A percentile compares a stretch with the other conserved stretches of the same genome.
phyloP scores from a whole-genome alignment of 2,113 vertebrate genomes.

The Ophthalmolycus amberensis region DNA sequence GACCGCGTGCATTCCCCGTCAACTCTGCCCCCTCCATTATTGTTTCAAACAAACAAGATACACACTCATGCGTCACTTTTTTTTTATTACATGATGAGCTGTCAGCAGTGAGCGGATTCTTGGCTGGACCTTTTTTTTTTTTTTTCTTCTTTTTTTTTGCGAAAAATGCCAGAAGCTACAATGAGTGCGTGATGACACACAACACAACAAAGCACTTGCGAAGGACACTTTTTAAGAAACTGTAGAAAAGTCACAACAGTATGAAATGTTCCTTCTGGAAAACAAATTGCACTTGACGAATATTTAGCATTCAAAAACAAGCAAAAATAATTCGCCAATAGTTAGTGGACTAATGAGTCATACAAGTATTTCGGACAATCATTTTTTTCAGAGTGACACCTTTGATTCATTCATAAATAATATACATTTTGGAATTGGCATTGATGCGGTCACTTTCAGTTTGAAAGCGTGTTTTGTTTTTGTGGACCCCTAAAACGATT shows the following conservation, averaged over 20 bases:
- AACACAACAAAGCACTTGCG: constrained; percentile 50
- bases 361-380: not conserved
- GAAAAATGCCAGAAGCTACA: constrained; percentile 40
- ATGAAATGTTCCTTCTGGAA: constrained; percentile 63
- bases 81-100: constrained; percentile 51
- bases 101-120: constrained; percentile 27
- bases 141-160: not conserved
- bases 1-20: not conserved
- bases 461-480: constrained; percentile 30
- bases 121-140: constrained; percentile 35
- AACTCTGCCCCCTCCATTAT: not conserved
- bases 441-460: constrained; percentile 13
- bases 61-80: constrained; percentile 61
- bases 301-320: constrained; percentile 52
- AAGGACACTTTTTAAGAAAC: constrained; percentile 75
- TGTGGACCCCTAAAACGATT: constrained; percentile 25
- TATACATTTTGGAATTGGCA: constrained; percentile 33
- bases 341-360: not conserved
- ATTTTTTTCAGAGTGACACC: constrained; percentile 10
- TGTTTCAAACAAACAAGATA: constrained; percentile 2
- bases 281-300: constrained; percentile 37
- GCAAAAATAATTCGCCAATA: constrained; percentile 26
- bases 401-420: constrained; percentile 55
- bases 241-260: constrained; percentile 74
- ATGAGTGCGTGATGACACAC: constrained; percentile 48